Evolutionary conservation across 2,113 vertebrate genomes (phyloP).

Genomic region (Mionectes macconnelli): DNA sequence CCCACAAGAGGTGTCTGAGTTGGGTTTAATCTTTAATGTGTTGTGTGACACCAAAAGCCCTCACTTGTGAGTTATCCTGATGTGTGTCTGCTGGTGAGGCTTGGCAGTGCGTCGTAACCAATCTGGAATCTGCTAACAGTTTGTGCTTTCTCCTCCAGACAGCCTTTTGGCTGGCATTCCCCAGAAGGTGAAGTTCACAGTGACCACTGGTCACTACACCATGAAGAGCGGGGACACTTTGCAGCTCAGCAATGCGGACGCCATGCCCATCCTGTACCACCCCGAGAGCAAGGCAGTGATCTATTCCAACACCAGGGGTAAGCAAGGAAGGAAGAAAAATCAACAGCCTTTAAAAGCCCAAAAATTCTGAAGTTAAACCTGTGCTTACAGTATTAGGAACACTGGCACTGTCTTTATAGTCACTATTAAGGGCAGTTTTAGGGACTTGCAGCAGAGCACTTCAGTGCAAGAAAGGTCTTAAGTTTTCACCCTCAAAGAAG

Average conservation of each 20-base stretch:
- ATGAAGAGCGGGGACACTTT: slow-evolving; percentile 91
- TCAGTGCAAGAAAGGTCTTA: not conserved
- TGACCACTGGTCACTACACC: slow-evolving; percentile 90
- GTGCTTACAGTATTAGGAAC: not conserved
- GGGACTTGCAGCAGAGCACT: not conserved
- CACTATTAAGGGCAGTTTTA: not conserved
- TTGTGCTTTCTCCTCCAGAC: slow-evolving; percentile 72
- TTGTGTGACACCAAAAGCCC: not conserved
- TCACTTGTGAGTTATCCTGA: not conserved
- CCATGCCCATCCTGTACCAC: slow-evolving; percentile 86
- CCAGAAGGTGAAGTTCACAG: slow-evolving; percentile 92
- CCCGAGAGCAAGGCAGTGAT: slow-evolving; percentile 80
- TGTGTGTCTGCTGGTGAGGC: not conserved
- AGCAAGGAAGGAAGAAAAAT: not conserved
- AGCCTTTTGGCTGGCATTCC: slow-evolving; percentile 93
- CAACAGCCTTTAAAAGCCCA: not conserved
- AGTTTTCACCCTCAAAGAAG: not conserved
- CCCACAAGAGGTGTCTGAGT: not conserved
- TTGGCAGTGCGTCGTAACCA: not conserved
- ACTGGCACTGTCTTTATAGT: not conserved
- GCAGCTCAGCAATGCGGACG: slow-evolving; percentile 90
- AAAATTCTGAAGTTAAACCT: not conserved
- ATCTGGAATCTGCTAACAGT: not conserved
- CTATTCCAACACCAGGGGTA: slow-evolving; percentile 80
- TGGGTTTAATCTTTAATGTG: not conserved